Percentiles rank a stretch among this genome's conserved stretches.
phyloP scores from a whole-genome alignment of 2,888 invertebrate genomes.

The Drosophila nr. perissopoda region DNA sequence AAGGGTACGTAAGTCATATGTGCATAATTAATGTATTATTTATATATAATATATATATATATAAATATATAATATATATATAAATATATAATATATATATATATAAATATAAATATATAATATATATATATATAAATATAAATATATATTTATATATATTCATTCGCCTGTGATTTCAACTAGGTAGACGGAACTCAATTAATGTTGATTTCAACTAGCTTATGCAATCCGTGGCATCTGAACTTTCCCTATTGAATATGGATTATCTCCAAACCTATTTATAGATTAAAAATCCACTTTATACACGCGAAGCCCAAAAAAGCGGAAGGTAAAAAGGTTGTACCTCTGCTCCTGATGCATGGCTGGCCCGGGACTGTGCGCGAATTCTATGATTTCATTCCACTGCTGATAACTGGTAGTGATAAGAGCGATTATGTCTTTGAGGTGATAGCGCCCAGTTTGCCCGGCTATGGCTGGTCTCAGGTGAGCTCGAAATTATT shows the following conservation, averaged over 20 bases:
- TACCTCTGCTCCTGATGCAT: conserved; percentile 91
- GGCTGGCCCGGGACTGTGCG: conserved; percentile 95
- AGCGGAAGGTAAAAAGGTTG: conserved; percentile 84
- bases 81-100: too few species aligned
- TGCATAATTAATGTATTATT: conserved; percentile 37
- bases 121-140: too few species aligned
- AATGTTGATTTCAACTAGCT: not conserved
- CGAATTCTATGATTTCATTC: conserved; percentile 92
- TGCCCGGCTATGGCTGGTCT: conserved; percentile 90
- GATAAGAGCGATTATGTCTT: conserved; percentile 87
- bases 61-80: too few species aligned
- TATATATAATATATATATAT: not conserved
- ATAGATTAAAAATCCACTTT: conserved; percentile 89
- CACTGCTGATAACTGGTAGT: conserved; percentile 87
- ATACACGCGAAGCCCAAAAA: conserved; percentile 87
- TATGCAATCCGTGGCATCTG: not conserved
- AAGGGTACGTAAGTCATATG: conserved; percentile 84
- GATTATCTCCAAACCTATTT: conserved; percentile 7
- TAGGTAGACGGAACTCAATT: not conserved
- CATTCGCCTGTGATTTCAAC: not conserved
- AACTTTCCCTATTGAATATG: not conserved
- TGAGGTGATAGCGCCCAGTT: conserved; percentile 89
- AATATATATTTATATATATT: not conserved
- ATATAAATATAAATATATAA: too few species aligned
- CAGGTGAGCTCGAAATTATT: conserved; percentile 84